These are phyloP conservation scores for Magallana nippona DNA, from an alignment of 2,888 invertebrate species.

Conservation along the genomic window DNA sequence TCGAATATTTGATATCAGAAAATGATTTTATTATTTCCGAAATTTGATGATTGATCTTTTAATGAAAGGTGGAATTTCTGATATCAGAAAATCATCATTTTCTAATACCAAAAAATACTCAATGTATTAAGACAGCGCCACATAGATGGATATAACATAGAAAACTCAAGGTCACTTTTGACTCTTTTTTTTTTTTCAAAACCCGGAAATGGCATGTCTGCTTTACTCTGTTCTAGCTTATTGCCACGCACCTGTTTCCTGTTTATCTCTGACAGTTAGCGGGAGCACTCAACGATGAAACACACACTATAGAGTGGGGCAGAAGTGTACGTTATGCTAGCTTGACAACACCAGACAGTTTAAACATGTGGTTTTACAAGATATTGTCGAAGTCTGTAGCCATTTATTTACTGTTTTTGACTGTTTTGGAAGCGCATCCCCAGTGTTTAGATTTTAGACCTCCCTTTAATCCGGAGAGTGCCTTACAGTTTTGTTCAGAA, in stretches of 20 bases:
- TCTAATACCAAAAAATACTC: too few species aligned
- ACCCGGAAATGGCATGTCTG: neutral
- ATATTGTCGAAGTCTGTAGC: neutral
- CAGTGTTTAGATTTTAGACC: slow-evolving; percentile 76
- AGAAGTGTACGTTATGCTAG: neutral
- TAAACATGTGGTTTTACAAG: neutral
- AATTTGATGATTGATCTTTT: too few species aligned
- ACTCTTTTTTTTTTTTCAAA: too few species aligned
- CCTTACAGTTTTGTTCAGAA: slow-evolving; percentile 69
- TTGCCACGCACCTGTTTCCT: neutral
- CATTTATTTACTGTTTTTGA: slow-evolving; percentile 2
- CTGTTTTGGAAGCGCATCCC: slow-evolving; percentile 61
- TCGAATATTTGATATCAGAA: too few species aligned
- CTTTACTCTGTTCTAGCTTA: neutral
- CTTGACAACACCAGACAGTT: neutral
- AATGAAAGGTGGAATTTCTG: too few species aligned
- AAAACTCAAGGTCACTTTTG: too few species aligned
- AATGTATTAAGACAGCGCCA: too few species aligned
- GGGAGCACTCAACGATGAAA: neutral
- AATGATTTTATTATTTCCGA: too few species aligned
- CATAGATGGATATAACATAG: too few species aligned
- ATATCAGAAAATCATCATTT: too few species aligned
- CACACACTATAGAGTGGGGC: neutral
- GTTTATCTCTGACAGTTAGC: neutral
- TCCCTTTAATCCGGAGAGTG: slow-evolving; percentile 66